Evolutionary conservation across 2,888 invertebrate genomes (phyloP), one percentile per base, ranked within the genome.

Genomic region (Vanessa cardui): DNA sequence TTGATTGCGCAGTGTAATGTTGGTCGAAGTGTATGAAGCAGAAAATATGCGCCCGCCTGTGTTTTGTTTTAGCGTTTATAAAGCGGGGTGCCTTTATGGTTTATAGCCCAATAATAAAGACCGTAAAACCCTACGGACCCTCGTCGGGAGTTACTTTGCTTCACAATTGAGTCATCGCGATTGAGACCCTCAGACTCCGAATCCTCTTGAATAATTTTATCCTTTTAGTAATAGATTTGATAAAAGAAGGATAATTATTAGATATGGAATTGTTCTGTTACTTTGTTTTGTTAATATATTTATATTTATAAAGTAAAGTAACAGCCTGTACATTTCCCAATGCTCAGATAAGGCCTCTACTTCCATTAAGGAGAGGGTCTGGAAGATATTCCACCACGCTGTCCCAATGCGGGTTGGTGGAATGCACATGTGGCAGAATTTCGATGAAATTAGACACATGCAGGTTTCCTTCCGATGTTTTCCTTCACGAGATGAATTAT

Each of bases 81-180:
- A 86, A 86, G 80, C 83, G 84, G 80, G 80, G 77, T 79, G 83
- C 82, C 80, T 87, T 89, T 88, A 89, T 89, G 87, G 87, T 88
- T 90, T 89, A 90, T 88, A 77, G 87, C 86, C 83, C 86, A 89
- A 90, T 90, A 90, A 87, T 89, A 87, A 84, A 81, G 89, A 78
- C 78, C 85, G 81, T 89, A 89, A 89, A 88, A 83, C 81, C 77
- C 78, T 80, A 81, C 82, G 80, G 84, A 81, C 84, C 83, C 81
- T 80, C 82, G 82, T 77, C 76, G 80, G 77, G 82, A 83, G 82
- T 83, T 80, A 80, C 82, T 84, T 79, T 77, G 80, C 76, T 82
- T 76, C 79, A 80, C 85, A 86, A 88, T 89, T 87, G 87, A 89
- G 86, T 83, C 84, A 82, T 84, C 79, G 81, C 77, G 58, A 77